phyloP scores from a whole-genome alignment of 1,140 invertebrate genomes.

The Fopius arisanus region DNA sequence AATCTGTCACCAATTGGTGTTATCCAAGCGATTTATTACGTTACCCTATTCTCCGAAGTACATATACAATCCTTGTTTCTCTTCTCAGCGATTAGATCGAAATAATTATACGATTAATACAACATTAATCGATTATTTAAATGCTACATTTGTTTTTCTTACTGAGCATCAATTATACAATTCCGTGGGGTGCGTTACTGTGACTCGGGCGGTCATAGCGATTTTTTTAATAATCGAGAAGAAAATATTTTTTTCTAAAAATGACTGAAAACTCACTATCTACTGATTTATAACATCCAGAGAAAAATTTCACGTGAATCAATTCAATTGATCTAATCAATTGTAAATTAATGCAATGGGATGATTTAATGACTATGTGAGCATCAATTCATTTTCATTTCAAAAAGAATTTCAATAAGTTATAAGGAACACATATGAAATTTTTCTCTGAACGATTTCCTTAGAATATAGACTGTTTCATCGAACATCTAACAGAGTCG shows the following conservation, averaged over 20 bases:
- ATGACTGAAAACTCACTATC: slow-evolving; percentile 12
- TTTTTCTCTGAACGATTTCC: slow-evolving; percentile 1
- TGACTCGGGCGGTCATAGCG: slow-evolving; percentile 18
- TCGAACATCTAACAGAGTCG: slow-evolving; percentile 1
- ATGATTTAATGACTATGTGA: background rate
- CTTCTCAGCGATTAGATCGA: background rate
- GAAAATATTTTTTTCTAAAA: slow-evolving; percentile 22
- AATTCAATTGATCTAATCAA: background rate
- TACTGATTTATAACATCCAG: background rate
- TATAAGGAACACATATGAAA: background rate
- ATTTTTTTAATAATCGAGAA: slow-evolving; percentile 30
- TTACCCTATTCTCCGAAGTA: slow-evolving; percentile 13
- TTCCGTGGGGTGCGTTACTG: slow-evolving; percentile 33
- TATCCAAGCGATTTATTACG: background rate
- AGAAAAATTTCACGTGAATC: background rate
- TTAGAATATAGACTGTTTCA: background rate
- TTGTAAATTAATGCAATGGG: background rate
- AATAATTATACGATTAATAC: background rate
- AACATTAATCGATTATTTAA: slow-evolving; percentile 2
- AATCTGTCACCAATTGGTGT: background rate
- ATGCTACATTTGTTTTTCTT: background rate
- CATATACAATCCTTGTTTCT: background rate
- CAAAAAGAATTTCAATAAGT: background rate
- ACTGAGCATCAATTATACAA: slow-evolving; percentile 36
- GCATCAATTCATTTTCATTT: background rate